Conservation (phyloP, 2,797 vertebrate genomes). For the Anolis apletophallus region DNA sequence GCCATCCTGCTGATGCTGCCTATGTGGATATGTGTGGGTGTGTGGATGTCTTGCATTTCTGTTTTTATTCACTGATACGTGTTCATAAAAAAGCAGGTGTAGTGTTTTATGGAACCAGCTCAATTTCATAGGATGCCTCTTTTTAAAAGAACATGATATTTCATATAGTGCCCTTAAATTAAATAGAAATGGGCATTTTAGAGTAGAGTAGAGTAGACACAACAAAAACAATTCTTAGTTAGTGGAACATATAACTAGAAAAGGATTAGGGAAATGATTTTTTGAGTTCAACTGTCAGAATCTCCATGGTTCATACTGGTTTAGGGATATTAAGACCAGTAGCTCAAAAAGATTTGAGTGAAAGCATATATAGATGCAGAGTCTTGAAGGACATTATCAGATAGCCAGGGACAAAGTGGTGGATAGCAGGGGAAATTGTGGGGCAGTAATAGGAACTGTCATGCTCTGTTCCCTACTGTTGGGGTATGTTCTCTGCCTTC, state of each 20-base stretch:
- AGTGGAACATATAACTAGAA: background rate
- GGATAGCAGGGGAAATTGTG: too few species aligned
- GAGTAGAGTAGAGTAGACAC: background rate
- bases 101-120: conserved; percentile 12
- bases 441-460: too few species aligned
- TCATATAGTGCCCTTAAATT: background rate
- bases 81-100: conserved; percentile 15
- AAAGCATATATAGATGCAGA: too few species aligned
- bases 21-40: background rate
- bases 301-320: background rate
- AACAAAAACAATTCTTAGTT: background rate
- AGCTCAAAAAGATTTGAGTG: too few species aligned
- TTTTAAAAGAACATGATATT: background rate
- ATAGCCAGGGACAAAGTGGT: too few species aligned
- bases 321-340: too few species aligned
- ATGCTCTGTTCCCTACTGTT: too few species aligned
- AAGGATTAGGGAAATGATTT: background rate
- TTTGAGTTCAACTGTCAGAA: background rate
- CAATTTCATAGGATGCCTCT: background rate
- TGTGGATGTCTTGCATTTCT: background rate
- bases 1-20: background rate
- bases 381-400: background rate
- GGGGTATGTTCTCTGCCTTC: too few species aligned
- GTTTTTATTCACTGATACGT: conserved; percentile 36
- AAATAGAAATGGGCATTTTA: background rate